Evolutionary conservation across 2,888 invertebrate genomes (phyloP), one percentile per base, ranked within the genome.

Genomic region (Lasioglossum oenotherae): DNA sequence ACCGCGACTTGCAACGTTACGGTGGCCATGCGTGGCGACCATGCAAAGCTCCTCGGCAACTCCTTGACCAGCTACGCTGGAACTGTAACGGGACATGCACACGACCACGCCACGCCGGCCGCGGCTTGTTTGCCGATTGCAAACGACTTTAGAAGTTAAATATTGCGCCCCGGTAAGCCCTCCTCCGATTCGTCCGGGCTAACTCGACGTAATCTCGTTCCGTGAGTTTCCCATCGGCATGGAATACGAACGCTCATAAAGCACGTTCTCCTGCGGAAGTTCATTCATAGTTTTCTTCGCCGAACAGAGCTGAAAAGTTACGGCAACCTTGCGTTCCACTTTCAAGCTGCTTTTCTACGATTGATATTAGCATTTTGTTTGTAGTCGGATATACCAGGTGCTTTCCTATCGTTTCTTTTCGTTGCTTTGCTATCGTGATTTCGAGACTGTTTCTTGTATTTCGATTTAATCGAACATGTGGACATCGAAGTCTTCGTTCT

Each of bases 71-170:
- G 57, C 79, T 23, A 71, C 81, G 49, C 38, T 38, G 74, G 81
- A 83, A 85, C 80, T 84, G 74, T 88, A 89, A 91, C 89, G 91
- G 91, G 49, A 88, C 84, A 73, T 78, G 82, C 73, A 67, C 80
- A 71, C 38, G n/a, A 23, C 23, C 41, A 23, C n/a, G n/a, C 38
- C 53, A 74, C n/a, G n/a, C 41, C 53, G 78, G 44, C 78, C n/a
- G 31, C 75, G 80, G 67, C 72, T 38, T 84, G 83, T 84, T 86
- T 86, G 84, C 69, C 74, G 76, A 86, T 86, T 76, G 76, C 77
- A 79, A 83, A 80, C 67, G 77, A 80, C 85, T 81, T 77, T 72
- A 49, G 67, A 85, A 86, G 86, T 78, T 85, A 78, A 85, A 85
- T 75, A 81, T 85, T 67, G 80, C 85, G 85, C 14, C 35, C 44